These are phyloP conservation scores for Bombus superbus DNA, from an alignment of 1,140 invertebrate species.

Conservation along the genomic window DNA sequence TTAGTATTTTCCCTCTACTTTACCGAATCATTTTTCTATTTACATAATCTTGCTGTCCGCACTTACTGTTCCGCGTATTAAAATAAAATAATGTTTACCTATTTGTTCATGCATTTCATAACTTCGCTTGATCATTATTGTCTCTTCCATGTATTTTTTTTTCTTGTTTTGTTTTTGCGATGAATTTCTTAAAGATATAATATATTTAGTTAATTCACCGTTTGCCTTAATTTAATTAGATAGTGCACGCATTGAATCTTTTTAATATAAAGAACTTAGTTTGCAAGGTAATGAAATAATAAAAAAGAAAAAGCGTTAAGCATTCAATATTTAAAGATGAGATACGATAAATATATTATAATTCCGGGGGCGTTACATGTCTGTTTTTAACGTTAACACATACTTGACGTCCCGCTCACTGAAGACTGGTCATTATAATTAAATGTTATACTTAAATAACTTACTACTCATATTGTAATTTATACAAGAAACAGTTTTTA, in stretches of 20 bases:
- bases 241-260: constrained; percentile 57
- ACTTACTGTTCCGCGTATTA: background rate
- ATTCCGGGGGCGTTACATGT: constrained; percentile 67
- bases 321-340: constrained; percentile 61
- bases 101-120: constrained; percentile 26
- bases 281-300: constrained; percentile 18
- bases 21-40: background rate
- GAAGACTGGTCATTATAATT: constrained; percentile 82
- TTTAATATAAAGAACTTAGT: constrained; percentile 55
- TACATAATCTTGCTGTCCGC: background rate
- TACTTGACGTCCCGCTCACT: constrained; percentile 72
- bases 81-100: background rate
- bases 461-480: constrained; percentile 69
- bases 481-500: constrained; percentile 55
- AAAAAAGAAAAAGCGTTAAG: constrained; percentile 45
- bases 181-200: constrained; percentile 34
- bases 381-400: constrained; percentile 64
- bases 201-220: constrained; percentile 44
- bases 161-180: constrained; percentile 1
- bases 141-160: constrained; percentile 40
- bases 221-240: constrained; percentile 71
- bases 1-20: constrained; percentile 14
- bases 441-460: constrained; percentile 76
- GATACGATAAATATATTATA: constrained; percentile 63
- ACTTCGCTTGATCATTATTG: background rate